A percentile compares a stretch with the other conserved stretches of the same genome.
Conservation (phyloP, 1,140 invertebrate species). For the Eueides isabella region DNA sequence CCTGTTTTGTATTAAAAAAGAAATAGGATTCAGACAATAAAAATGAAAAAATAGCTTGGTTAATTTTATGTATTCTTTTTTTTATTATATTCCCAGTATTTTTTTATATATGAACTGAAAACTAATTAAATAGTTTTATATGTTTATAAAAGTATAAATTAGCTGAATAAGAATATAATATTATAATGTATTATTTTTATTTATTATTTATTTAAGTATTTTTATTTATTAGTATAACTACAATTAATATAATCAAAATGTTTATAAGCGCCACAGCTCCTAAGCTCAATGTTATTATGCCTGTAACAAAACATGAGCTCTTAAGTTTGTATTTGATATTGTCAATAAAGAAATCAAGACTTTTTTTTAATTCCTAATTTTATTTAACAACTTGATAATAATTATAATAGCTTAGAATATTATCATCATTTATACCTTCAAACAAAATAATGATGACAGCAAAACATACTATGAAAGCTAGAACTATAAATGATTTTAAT, state of each 20-base stretch:
- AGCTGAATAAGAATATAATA: background rate
- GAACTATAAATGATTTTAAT: constrained; percentile 36
- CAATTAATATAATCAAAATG: background rate
- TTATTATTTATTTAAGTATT: background rate
- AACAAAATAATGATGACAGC: constrained; percentile 44
- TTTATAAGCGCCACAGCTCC: background rate
- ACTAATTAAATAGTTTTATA: constrained; percentile 29
- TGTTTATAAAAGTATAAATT: constrained; percentile 25
- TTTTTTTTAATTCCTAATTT: too few relatives aligned
- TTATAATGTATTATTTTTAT: background rate
- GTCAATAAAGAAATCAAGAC: background rate
- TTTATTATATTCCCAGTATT: too few relatives aligned
- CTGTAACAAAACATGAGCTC: constrained; percentile 38
- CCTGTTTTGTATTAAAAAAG: too few relatives aligned
- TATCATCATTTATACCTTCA: constrained; percentile 43
- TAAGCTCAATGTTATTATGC: constrained; percentile 7
- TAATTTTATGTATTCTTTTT: too few relatives aligned
- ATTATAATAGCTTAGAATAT: background rate
- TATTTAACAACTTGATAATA: background rate
- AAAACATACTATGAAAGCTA: constrained; percentile 38
- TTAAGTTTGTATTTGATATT: background rate
- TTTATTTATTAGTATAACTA: background rate
- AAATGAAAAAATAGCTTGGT: too few relatives aligned
- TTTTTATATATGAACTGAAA: background rate
- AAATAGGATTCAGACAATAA: too few relatives aligned